A percentile compares a stretch with the other conserved stretches of the same genome.
phyloP scores from a whole-genome alignment of 2,888 invertebrate genomes.

The Tinea pellionella region DNA sequence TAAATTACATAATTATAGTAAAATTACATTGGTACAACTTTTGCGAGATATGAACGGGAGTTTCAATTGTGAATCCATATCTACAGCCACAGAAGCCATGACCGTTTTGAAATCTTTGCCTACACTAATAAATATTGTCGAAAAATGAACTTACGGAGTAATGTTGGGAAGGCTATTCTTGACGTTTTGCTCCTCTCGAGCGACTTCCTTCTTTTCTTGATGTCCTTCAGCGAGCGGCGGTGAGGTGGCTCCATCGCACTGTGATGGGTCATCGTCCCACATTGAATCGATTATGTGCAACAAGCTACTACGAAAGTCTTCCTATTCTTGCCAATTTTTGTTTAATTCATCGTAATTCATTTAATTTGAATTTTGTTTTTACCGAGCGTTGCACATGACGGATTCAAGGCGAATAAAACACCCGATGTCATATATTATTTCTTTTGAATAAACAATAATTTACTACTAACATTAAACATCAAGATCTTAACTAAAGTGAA shows the following conservation, averaged over 20 bases:
- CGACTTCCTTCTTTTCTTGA: slow-evolving; percentile 35
- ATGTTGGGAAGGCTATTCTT: slow-evolving; percentile 66
- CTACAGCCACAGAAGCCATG: too few species aligned
- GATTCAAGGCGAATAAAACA: slow-evolving; percentile 71
- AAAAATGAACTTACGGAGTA: slow-evolving; percentile 68
- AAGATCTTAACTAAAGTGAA: slow-evolving; percentile 52
- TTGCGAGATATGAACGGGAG: too few species aligned
- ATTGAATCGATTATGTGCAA: slow-evolving; percentile 73
- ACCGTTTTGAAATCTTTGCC: too few species aligned
- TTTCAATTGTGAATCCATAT: too few species aligned
- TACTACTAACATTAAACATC: slow-evolving; percentile 65
- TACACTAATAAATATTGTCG: too few species aligned
- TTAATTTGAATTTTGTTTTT: slow-evolving; percentile 38
- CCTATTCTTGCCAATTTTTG: slow-evolving; percentile 42
- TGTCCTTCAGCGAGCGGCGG: slow-evolving; percentile 39
- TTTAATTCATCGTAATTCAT: slow-evolving; percentile 31
- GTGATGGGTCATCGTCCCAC: slow-evolving; percentile 71
- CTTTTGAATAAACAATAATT: slow-evolving; percentile 55
- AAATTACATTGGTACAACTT: too few species aligned
- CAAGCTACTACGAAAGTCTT: slow-evolving; percentile 70
- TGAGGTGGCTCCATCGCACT: slow-evolving; percentile 56
- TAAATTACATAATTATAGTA: too few species aligned
- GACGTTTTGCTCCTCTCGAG: slow-evolving; percentile 54
- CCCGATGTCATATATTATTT: slow-evolving; percentile 70
- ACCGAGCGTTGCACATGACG: slow-evolving; percentile 69